Conservation (phyloP, 2,888 invertebrate species). For the Gryllus longicercus region DNA sequence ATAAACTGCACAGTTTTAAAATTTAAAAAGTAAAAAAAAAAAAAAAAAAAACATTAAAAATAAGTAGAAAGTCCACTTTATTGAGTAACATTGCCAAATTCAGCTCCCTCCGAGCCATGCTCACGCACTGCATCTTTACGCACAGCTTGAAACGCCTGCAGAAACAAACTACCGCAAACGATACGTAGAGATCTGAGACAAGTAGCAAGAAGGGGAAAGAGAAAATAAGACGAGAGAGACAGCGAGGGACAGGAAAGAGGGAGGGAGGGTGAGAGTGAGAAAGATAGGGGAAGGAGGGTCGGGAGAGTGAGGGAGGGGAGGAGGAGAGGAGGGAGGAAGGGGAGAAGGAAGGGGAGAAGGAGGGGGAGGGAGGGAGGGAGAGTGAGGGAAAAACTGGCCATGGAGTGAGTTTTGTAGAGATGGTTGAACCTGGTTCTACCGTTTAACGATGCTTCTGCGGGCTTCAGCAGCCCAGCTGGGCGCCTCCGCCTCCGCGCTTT, state of each 20-base stretch:
- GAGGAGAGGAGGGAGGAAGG: neutral
- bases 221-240: neutral
- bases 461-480: neutral
- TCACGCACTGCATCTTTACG: too few species aligned
- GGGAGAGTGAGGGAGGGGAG: neutral
- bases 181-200: neutral
- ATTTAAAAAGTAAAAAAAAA: too few species aligned
- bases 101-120: too few species aligned
- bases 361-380: neutral
- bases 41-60: too few species aligned
- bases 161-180: constrained; percentile 2
- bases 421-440: neutral
- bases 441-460: neutral
- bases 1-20: too few species aligned
- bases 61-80: too few species aligned
- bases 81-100: too few species aligned
- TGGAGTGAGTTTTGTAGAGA: neutral
- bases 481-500: too few species aligned
- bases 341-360: neutral
- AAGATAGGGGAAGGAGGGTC: too few species aligned
- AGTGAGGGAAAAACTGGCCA: neutral
- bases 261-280: neutral
- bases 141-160: neutral
- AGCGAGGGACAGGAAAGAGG: neutral
- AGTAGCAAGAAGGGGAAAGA: constrained; percentile 17